These are phyloP conservation scores for Poeciliopsis turneri DNA, from an alignment of 2,797 vertebrate species.

Conservation along the genomic window DNA sequence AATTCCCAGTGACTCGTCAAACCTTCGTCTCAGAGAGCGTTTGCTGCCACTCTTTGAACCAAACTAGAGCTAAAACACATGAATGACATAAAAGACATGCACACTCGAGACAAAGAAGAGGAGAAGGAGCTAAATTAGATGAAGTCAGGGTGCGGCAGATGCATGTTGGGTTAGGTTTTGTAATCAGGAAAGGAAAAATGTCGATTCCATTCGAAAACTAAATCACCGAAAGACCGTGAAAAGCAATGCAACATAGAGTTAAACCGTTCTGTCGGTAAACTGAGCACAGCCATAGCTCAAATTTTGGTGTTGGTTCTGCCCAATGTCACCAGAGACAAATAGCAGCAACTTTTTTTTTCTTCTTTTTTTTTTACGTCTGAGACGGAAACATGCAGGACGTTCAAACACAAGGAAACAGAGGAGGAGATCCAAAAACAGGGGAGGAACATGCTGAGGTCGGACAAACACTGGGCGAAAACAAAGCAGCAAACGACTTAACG, in stretches of 20 bases:
- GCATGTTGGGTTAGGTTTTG: constrained; percentile 4
- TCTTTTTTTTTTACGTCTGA: constrained; percentile 43
- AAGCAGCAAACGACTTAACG: neutral
- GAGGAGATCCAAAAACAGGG: constrained; percentile 7
- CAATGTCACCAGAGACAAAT: constrained; percentile 11
- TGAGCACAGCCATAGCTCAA: neutral
- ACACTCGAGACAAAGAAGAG: constrained; percentile 20
- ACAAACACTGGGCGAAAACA: neutral
- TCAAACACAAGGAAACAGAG: constrained; percentile 17
- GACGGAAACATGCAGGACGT: constrained; percentile 8
- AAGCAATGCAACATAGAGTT: constrained; percentile 70
- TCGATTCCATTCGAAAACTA: constrained; percentile 25
- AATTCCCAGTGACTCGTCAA: constrained; percentile 9
- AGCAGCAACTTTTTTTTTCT: constrained; percentile 47
- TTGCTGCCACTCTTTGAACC: constrained; percentile 49
- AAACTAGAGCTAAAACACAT: constrained; percentile 24
- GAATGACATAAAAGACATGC: neutral
- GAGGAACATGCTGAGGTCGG: constrained; percentile 15
- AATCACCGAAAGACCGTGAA: constrained; percentile 27
- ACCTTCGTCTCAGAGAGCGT: constrained; percentile 29
- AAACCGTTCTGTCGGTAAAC: constrained; percentile 33
- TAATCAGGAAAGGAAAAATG: constrained; percentile 19
- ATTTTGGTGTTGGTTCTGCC: neutral
- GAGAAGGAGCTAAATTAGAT: constrained; percentile 30
- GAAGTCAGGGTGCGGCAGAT: neutral